A percentile compares a stretch with the other conserved stretches of the same genome.
Conservation (phyloP, 1,140 invertebrate genomes). For the Drosophila trapezifrons region DNA sequence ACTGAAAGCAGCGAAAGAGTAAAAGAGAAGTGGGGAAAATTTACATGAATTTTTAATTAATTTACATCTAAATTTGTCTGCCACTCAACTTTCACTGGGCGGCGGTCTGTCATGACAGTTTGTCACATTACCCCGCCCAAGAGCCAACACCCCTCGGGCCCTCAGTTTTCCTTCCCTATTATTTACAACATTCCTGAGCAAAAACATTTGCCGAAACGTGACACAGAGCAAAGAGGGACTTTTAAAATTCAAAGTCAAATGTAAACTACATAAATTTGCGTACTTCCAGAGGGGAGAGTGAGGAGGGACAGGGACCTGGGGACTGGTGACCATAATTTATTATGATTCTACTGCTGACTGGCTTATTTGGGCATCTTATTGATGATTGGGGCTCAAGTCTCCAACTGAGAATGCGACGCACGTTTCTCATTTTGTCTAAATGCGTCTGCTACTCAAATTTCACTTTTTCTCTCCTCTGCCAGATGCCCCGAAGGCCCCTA, state of each 20-base stretch:
- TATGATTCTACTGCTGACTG: conserved; percentile 37
- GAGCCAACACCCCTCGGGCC: background rate
- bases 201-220: conserved; percentile 65
- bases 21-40: conserved; percentile 19
- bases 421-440: conserved; percentile 78
- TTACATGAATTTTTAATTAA: conserved; percentile 52
- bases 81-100: conserved; percentile 40
- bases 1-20: background rate
- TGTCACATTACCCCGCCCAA: conserved; percentile 15
- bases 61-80: conserved; percentile 45
- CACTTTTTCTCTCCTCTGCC: conserved; percentile 34
- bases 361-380: conserved; percentile 79
- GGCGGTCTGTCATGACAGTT: conserved; percentile 28
- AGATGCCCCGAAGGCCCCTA: conserved; percentile 6
- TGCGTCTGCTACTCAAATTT: conserved; percentile 59
- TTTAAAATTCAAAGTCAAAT: conserved; percentile 68
- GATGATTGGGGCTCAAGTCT: conserved; percentile 54
- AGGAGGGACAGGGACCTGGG: background rate
- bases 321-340: conserved; percentile 46
- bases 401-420: conserved; percentile 65
- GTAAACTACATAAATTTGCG: conserved; percentile 77
- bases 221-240: conserved; percentile 41
- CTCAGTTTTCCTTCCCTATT: conserved; percentile 8
- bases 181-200: conserved; percentile 40
- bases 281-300: conserved; percentile 22